Evolutionary conservation across 2,113 vertebrate species (phyloP).

Genomic region (Odontesthes bonariensis): DNA sequence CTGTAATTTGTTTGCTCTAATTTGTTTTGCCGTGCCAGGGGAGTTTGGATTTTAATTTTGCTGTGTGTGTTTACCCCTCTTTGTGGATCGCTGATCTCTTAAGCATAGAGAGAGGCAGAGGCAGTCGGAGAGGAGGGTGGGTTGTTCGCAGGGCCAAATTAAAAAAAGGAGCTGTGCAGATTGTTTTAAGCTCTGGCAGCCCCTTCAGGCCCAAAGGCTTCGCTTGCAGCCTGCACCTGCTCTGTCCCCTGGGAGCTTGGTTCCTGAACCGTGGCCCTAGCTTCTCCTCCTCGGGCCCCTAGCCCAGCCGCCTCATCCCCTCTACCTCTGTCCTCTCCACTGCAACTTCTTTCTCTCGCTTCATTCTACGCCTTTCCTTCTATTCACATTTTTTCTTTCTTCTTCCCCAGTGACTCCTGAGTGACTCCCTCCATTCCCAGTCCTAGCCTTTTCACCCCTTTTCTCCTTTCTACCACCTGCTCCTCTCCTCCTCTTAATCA

Average conservation of each 20-base stretch:
- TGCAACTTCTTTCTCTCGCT: slow-evolving; percentile 6
- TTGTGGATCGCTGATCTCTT: slow-evolving; percentile 98
- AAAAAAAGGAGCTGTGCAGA: slow-evolving; percentile 88
- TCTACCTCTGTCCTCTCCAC: slow-evolving; percentile 42
- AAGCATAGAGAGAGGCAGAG: slow-evolving; percentile 78
- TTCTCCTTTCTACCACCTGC: slow-evolving; percentile 65
- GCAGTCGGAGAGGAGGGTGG: slow-evolving; percentile 77
- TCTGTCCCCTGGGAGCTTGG: slow-evolving; percentile 93
- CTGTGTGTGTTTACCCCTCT: slow-evolving; percentile 98
- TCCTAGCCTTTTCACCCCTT: slow-evolving; percentile 61
- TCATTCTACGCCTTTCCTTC: slow-evolving; percentile 9
- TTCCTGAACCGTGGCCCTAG: slow-evolving; percentile 97
- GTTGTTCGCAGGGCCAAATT: slow-evolving; percentile 93
- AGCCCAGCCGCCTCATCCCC: slow-evolving; percentile 51
- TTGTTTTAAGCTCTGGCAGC: slow-evolving; percentile 98
- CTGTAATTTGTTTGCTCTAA: slow-evolving; percentile 99
- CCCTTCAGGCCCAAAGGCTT: slow-evolving; percentile 96
- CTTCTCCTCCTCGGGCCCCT: slow-evolving; percentile 78
- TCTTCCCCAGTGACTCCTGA: slow-evolving; percentile 45
- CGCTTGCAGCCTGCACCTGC: slow-evolving; percentile 98
- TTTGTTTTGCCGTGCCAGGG: slow-evolving; percentile 98
- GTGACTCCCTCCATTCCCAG: slow-evolving; percentile 43
- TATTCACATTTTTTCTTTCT: slow-evolving; percentile 3
- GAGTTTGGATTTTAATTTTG: slow-evolving; percentile 99
- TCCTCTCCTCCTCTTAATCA: slow-evolving; percentile 45